phyloP scores from a whole-genome alignment of 2,888 invertebrate genomes.

The Nemoura dubitans region DNA sequence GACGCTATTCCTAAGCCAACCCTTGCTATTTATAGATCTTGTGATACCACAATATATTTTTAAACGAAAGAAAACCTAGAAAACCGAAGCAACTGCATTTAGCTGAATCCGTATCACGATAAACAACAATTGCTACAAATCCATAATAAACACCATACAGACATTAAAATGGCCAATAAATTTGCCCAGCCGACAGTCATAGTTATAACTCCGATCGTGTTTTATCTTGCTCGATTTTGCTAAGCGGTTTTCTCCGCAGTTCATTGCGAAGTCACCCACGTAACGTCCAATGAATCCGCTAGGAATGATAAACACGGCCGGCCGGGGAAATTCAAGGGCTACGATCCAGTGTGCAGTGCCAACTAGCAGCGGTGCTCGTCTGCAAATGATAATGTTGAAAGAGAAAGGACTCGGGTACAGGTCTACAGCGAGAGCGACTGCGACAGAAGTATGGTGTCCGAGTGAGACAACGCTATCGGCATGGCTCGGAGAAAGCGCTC shows the following conservation, averaged over 20 bases:
- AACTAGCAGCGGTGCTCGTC: not conserved
- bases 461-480: conserved; percentile 19
- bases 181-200: not conserved
- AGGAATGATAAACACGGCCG: not conserved
- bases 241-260: not conserved
- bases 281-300: not conserved
- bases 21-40: too few species aligned
- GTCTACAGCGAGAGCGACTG: not conserved
- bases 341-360: not conserved
- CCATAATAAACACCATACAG: not conserved
- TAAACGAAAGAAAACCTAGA: too few species aligned
- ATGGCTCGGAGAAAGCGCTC: conserved; percentile 32
- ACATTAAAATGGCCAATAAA: not conserved
- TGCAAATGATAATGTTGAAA: conserved; percentile 28
- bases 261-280: not conserved
- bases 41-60: too few species aligned
- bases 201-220: not conserved
- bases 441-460: not conserved
- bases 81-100: too few species aligned
- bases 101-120: too few species aligned
- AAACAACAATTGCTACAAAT: too few species aligned
- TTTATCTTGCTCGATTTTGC: not conserved
- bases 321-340: not conserved
- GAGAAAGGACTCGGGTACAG: conserved; percentile 20
- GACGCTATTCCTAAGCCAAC: too few species aligned